These are phyloP conservation scores for Callyntrura guangdongensis DNA, from an alignment of 2,888 invertebrate species.

Conservation along the genomic window DNA sequence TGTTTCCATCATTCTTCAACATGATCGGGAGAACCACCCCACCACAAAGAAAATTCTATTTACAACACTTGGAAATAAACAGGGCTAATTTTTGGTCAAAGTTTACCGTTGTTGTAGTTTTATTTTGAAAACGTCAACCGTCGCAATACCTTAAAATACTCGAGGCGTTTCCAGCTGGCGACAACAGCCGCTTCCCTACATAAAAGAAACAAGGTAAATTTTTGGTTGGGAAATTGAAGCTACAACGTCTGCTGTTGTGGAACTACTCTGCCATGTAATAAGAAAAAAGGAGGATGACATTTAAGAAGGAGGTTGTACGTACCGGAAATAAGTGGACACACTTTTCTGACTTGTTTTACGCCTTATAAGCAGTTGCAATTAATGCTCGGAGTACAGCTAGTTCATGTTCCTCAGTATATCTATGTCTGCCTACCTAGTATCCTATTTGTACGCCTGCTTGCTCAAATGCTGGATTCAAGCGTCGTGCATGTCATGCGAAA, in stretches of 20 bases:
- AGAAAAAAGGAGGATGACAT: background rate
- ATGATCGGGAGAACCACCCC: background rate
- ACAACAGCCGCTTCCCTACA: background rate
- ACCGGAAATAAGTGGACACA: constrained; percentile 5
- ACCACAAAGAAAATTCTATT: background rate
- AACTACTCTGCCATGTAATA: background rate
- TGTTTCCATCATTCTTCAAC: background rate
- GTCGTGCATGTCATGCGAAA: no score
- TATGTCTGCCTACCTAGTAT: background rate
- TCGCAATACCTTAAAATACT: constrained; percentile 32
- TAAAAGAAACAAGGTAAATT: background rate
- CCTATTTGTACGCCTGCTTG: no score
- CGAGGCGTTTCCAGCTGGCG: constrained; percentile 23
- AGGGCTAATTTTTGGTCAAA: no score
- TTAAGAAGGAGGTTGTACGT: background rate
- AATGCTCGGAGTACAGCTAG: background rate
- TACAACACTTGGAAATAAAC: no score
- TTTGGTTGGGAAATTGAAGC: background rate
- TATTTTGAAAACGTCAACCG: background rate
- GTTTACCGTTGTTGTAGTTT: background rate
- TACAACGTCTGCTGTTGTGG: background rate
- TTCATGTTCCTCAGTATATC: background rate
- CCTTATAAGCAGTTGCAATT: background rate
- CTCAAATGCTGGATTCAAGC: no score
- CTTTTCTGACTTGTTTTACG: background rate